Evolutionary conservation across 2,888 invertebrate genomes (phyloP).

Genomic region (Caprella mutica): DNA sequence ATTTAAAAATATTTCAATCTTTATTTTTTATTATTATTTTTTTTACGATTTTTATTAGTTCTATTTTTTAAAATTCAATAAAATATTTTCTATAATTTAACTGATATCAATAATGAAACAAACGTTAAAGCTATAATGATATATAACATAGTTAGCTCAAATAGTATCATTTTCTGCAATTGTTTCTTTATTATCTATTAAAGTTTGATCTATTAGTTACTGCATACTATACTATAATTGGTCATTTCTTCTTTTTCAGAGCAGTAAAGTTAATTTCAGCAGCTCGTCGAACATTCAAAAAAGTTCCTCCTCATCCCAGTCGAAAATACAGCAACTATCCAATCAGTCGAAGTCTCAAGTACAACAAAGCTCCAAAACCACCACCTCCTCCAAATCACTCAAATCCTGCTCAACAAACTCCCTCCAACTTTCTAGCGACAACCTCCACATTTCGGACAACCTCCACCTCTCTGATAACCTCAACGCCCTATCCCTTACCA

Average conservation of each 20-base stretch:
- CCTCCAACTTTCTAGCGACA: too few species aligned
- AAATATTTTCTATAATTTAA: too few species aligned
- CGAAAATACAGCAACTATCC: neutral
- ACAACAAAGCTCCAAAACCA: too few species aligned
- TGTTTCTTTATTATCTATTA: neutral
- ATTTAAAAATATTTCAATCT: neutral
- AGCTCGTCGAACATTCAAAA: slow-evolving; percentile 1
- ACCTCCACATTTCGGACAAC: too few species aligned
- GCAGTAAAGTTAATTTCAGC: slow-evolving; percentile 1
- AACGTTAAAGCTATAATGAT: too few species aligned
- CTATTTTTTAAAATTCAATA: neutral
- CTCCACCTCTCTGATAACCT: too few species aligned
- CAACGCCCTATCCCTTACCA: too few species aligned
- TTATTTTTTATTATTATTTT: neutral
- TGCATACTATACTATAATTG: too few species aligned
- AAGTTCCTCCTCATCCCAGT: neutral
- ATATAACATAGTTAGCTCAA: too few species aligned
- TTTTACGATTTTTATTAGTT: neutral
- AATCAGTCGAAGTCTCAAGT: slow-evolving; percentile 5
- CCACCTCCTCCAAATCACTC: slow-evolving; percentile 4
- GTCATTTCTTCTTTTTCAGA: neutral
- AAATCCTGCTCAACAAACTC: slow-evolving; percentile 1
- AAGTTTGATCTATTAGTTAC: neutral
- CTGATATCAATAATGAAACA: too few species aligned
- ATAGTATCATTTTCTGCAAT: too few species aligned